phyloP scores from a whole-genome alignment of 2,888 invertebrate species.

The Chymomyza amoena region DNA sequence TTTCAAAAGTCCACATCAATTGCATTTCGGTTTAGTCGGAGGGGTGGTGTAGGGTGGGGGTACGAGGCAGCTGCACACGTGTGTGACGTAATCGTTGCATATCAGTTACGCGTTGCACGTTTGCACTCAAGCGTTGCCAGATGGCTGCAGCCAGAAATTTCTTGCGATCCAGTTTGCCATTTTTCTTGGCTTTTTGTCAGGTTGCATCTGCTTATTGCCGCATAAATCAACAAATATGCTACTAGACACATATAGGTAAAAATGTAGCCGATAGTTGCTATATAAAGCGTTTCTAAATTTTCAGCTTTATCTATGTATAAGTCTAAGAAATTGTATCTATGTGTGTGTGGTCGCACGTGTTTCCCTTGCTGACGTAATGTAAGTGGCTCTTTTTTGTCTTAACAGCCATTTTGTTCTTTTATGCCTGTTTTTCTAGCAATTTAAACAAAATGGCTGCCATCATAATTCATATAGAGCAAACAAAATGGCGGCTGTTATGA shows the following conservation, averaged over 20 bases:
- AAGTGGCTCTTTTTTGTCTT: constrained; percentile 32
- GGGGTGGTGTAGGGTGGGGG: too few species aligned
- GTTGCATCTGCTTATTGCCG: constrained; percentile 71
- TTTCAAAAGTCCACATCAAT: constrained; percentile 54
- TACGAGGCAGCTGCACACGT: background rate
- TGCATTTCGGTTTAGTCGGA: constrained; percentile 37
- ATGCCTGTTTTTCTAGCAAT: constrained; percentile 16
- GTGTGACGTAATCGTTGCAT: constrained; percentile 59
- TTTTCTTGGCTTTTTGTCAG: constrained; percentile 37
- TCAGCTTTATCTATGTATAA: background rate
- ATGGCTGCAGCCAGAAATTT: background rate
- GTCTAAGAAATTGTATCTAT: constrained; percentile 8
- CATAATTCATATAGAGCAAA: constrained; percentile 2
- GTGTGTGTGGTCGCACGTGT: background rate
- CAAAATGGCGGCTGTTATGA: constrained; percentile 28
- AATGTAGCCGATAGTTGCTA: background rate
- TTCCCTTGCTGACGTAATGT: constrained; percentile 31
- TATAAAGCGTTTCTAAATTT: background rate
- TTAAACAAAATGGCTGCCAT: constrained; percentile 1
- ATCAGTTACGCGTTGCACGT: constrained; percentile 67
- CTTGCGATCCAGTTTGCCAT: background rate
- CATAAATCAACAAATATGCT: constrained; percentile 66
- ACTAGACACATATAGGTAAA: constrained; percentile 12
- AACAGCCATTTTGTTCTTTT: constrained; percentile 31
- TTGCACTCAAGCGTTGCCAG: constrained; percentile 7